A percentile compares a stretch with the other conserved stretches of the same genome.
Evolutionary conservation across 1,140 invertebrate species (phyloP).

Genomic region (Drosophila parvula): DNA sequence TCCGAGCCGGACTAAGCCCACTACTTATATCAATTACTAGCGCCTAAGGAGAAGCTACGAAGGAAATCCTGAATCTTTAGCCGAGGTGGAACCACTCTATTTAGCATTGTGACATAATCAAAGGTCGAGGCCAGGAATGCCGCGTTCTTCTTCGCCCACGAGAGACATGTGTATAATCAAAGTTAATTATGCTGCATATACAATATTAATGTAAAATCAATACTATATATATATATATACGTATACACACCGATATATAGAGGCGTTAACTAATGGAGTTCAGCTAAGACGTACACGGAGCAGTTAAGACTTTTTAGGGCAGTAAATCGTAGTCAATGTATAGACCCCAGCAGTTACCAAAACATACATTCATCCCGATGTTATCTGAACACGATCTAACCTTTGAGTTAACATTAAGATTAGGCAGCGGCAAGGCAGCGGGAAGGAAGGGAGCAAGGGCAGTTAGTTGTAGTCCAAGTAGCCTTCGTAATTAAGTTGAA

Average conservation of each 20-base stretch:
- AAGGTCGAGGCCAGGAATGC: constrained; percentile 35
- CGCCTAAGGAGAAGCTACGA: constrained; percentile 52
- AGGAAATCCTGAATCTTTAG: constrained; percentile 33
- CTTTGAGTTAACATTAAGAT: constrained; percentile 72
- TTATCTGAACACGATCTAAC: constrained; percentile 33
- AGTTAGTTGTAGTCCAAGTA: constrained; percentile 53
- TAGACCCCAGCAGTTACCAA: constrained; percentile 30
- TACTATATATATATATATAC: constrained; percentile 31
- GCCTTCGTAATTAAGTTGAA: constrained; percentile 66
- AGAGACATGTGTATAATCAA: constrained; percentile 71
- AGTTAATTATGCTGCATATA: constrained; percentile 77
- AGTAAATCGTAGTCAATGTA: constrained; percentile 55
- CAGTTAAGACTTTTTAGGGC: constrained; percentile 67
- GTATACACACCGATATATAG: constrained; percentile 20
- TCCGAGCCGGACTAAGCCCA: constrained; percentile 28
- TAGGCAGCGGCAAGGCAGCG: constrained; percentile 22
- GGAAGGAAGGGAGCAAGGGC: constrained; percentile 27
- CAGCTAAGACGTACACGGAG: neutral
- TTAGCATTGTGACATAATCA: constrained; percentile 64
- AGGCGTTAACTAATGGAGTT: constrained; percentile 23
- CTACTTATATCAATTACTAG: constrained; percentile 81
- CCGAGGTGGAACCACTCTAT: constrained; percentile 54
- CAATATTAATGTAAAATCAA: constrained; percentile 62
- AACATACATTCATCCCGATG: constrained; percentile 30
- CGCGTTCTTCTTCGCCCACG: constrained; percentile 13